Evolutionary conservation across 1,140 invertebrate species (phyloP), one percentile per base, ranked within the genome.

Genomic region (Choristoneura fumiferana): DNA sequence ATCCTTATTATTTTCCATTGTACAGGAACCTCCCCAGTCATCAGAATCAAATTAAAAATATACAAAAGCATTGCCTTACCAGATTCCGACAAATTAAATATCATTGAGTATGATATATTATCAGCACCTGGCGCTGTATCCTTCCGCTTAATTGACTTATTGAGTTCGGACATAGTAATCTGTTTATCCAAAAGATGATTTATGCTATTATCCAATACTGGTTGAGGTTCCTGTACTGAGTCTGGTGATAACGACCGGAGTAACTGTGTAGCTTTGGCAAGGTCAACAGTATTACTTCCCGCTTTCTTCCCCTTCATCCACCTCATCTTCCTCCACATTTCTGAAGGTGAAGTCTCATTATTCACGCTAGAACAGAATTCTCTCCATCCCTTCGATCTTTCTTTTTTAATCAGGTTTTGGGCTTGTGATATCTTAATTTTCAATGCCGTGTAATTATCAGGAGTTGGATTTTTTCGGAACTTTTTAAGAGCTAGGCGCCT

Each of bases 1-100:
- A 85, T 70, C 34, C 65, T 58, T 4, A 75, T 67, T 12, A 59
- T 52, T 53, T 73, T 78, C 75, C 74, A 84, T 10, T 63, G 57
- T 10, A 1, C 13, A 13, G 37, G 37, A n/a, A 38, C 37, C n/a
- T 12, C n/a, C 1, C 37, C 13, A 4, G n/a, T 12, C 13, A 12
- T 4, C 4, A 38, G 12, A 13, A 38, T 5, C 13, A n/a, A 4
- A 4, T 38, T 38, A 12, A 12, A 38, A 5, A 38, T 12, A n/a
- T 4, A 4, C 10, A 38, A 9, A 4, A 38, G n/a, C n/a, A 12
- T 12, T 0, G 14, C 17, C 40, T 66, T 63, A 14, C 39, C 62
- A 14, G 8, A 4, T 10, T 34, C 5, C 13, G 66, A 63, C 10
- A 72, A 35, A 9, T 72, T 53, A 14, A 39, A 55, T 22, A 72